Evolutionary conservation across 53 echinoderm and acorn worm species (phyloP).

Genomic region (Paracentrotus lividus): DNA sequence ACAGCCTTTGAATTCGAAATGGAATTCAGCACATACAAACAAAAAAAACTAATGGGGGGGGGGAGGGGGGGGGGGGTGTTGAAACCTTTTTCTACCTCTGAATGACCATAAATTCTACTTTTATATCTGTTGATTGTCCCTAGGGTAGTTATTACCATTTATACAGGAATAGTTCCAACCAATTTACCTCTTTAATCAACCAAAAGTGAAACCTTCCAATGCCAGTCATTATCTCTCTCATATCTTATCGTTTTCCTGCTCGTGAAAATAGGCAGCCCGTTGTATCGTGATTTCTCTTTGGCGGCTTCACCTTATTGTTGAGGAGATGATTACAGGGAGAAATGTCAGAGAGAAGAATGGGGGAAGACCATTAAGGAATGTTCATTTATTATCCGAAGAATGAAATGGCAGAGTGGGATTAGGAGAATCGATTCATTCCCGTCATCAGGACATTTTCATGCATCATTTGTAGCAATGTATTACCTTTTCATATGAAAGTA

Average conservation of each 20-base stretch:
- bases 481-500: no score
- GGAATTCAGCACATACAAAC: no score
- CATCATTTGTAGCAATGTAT: no score
- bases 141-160: not conserved
- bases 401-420: not conserved
- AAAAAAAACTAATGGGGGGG: no score
- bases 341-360: not conserved
- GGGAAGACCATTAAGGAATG: not conserved
- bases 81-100: not conserved
- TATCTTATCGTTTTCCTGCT: not conserved
- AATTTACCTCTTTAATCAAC: not conserved
- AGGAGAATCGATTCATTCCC: no score
- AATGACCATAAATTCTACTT: not conserved
- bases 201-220: not conserved
- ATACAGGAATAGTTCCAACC: not conserved
- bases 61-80: not conserved
- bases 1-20: no score
- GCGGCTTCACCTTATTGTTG: not conserved
- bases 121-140: slow-evolving; percentile 4
- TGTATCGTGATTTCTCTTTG: no score
- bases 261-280: no score
- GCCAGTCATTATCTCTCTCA: not conserved
- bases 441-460: no score
- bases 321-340: not conserved
- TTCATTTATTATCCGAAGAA: not conserved